A percentile compares a stretch with the other conserved stretches of the same genome.
Conservation (phyloP, 2,888 invertebrate genomes). For the Chalcosyrphus nemorum region DNA sequence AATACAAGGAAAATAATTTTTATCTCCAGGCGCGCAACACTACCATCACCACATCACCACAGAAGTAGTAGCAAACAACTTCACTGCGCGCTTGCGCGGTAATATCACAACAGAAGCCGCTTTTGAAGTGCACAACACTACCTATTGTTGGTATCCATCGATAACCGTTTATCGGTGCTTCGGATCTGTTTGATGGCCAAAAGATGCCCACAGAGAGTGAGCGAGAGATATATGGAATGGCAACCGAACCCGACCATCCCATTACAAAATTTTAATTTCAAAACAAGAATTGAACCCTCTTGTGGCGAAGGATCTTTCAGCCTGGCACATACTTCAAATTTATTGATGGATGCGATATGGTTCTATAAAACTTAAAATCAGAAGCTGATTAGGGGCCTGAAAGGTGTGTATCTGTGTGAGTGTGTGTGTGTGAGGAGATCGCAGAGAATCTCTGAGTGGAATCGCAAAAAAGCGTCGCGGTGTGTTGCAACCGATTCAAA, state of each 20-base stretch:
- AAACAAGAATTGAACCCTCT: slow-evolving; percentile 46
- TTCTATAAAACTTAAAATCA: slow-evolving; percentile 70
- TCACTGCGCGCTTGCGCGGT: neutral
- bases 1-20: slow-evolving; percentile 43
- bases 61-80: slow-evolving; percentile 17
- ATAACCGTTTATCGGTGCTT: slow-evolving; percentile 65
- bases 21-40: slow-evolving; percentile 31
- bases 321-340: slow-evolving; percentile 69
- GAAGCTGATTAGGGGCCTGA: slow-evolving; percentile 67
- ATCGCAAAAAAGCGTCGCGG: slow-evolving; percentile 60
- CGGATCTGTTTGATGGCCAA: slow-evolving; percentile 69
- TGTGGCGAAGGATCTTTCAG: slow-evolving; percentile 22
- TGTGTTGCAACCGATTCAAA: slow-evolving; percentile 54
- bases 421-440: neutral
- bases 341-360: slow-evolving; percentile 73
- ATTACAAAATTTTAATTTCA: slow-evolving; percentile 68
- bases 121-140: slow-evolving; percentile 68
- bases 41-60: neutral
- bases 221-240: slow-evolving; percentile 38
- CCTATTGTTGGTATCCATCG: slow-evolving; percentile 73
- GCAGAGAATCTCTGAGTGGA: slow-evolving; percentile 38
- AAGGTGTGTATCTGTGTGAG: slow-evolving; percentile 24
- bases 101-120: slow-evolving; percentile 57
- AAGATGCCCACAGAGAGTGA: slow-evolving; percentile 47
- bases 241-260: slow-evolving; percentile 12